Evolutionary conservation across 2,113 vertebrate genomes (phyloP).

Genomic region (Propithecus coquereli): DNA sequence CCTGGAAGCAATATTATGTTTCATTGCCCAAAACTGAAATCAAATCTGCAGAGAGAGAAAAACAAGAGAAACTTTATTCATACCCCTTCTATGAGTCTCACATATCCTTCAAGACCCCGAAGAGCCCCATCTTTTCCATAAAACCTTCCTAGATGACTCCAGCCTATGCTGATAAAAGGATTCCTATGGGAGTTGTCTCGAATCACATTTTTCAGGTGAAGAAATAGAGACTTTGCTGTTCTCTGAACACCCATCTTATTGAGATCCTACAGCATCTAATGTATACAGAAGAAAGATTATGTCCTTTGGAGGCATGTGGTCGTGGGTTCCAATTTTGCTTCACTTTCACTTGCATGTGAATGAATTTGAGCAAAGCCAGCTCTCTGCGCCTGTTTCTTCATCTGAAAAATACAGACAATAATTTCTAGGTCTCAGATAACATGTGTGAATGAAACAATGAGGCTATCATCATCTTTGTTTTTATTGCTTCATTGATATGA

Average conservation of each 20-base stretch:
- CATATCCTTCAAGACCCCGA: background rate
- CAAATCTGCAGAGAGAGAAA: constrained; percentile 10
- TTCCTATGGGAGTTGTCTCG: background rate
- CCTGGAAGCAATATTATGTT: constrained; percentile 51
- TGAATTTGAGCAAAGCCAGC: background rate
- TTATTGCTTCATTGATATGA: background rate
- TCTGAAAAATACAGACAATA: background rate
- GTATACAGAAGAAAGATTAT: background rate
- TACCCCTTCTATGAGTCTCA: background rate
- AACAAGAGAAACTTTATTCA: constrained; percentile 22
- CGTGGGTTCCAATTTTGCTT: background rate
- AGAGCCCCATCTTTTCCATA: background rate
- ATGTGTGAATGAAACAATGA: background rate
- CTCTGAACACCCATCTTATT: background rate
- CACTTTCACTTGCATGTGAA: background rate
- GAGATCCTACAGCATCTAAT: background rate
- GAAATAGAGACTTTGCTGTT: background rate
- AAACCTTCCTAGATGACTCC: background rate
- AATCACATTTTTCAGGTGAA: background rate
- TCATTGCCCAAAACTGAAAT: constrained; percentile 41
- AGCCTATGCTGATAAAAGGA: background rate
- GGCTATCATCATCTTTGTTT: background rate
- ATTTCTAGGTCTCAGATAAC: background rate
- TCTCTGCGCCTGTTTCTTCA: background rate
- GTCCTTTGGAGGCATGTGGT: background rate